These are phyloP conservation scores for Gadus chalcogrammus DNA, from an alignment of 2,113 vertebrate species.

Conservation along the genomic window DNA sequence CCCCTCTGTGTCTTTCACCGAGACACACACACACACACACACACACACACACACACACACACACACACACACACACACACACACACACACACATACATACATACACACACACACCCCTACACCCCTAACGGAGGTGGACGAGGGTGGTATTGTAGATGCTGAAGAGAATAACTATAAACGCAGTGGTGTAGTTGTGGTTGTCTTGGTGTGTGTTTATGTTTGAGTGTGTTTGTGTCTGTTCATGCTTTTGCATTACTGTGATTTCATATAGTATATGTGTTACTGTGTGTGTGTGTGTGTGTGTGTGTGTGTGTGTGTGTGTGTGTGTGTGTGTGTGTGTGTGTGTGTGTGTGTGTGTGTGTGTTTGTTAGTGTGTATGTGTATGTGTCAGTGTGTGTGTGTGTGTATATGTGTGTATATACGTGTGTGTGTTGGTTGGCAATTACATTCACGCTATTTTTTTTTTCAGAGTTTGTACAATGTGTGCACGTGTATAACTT, in stretches of 20 bases:
- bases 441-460: no score
- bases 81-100: no score
- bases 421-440: no score
- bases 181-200: background rate
- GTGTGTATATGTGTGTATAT: background rate
- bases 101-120: no score
- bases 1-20: slow-evolving; percentile 43
- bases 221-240: background rate
- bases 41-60: no score
- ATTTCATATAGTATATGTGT: no score
- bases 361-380: no score
- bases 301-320: background rate
- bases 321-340: background rate
- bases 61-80: background rate
- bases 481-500: no score
- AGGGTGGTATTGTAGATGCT: slow-evolving; percentile 40
- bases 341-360: background rate
- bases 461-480: no score
- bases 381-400: background rate
- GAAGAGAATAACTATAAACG: slow-evolving; percentile 30
- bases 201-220: no score
- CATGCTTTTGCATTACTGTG: background rate
- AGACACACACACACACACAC: background rate
- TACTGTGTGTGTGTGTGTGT: background rate
- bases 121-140: slow-evolving; percentile 37